phyloP scores from a whole-genome alignment of 2,797 vertebrate species.

The Amniataba percoides region DNA sequence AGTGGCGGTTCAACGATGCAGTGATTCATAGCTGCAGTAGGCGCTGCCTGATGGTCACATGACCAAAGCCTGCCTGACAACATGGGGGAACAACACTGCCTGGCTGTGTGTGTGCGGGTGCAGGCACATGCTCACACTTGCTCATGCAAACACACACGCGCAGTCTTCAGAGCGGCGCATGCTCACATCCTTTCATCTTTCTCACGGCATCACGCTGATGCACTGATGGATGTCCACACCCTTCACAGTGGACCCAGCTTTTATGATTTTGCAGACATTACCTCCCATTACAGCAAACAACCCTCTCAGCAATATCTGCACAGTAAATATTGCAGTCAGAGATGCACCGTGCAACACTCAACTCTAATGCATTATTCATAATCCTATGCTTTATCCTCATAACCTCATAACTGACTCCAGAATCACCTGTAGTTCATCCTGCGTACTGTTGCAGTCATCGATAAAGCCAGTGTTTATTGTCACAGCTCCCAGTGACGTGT shows the following conservation, averaged over 20 bases:
- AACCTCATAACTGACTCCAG: constrained; percentile 33
- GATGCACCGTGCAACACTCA: constrained; percentile 36
- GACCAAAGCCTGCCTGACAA: constrained; percentile 89
- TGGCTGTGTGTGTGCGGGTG: constrained; percentile 37
- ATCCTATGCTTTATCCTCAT: constrained; percentile 29
- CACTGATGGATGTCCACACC: constrained; percentile 31
- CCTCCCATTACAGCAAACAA: constrained; percentile 17
- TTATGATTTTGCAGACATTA: constrained; percentile 34
- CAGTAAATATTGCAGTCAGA: constrained; percentile 22
- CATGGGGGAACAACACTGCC: constrained; percentile 80
- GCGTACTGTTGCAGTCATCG: constrained; percentile 13
- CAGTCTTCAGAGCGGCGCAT: constrained; percentile 27
- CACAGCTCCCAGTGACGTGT: constrained; percentile 16
- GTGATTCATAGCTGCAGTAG: constrained; percentile 86
- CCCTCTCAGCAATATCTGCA: constrained; percentile 36
- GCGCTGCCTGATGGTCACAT: constrained; percentile 82
- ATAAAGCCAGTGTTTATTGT: constrained; percentile 25
- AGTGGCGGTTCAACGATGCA: constrained; percentile 78
- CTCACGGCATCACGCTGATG: constrained; percentile 42
- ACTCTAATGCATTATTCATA: constrained; percentile 57
- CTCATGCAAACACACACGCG: constrained; percentile 28
- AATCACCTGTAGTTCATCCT: constrained; percentile 33
- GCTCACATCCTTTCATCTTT: constrained; percentile 44
- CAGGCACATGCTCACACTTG: constrained; percentile 40
- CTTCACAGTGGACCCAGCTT: constrained; percentile 1